Base-by-base conservation (phyloP, 2,888 invertebrate species). In the Drosophila rellima region DNA sequence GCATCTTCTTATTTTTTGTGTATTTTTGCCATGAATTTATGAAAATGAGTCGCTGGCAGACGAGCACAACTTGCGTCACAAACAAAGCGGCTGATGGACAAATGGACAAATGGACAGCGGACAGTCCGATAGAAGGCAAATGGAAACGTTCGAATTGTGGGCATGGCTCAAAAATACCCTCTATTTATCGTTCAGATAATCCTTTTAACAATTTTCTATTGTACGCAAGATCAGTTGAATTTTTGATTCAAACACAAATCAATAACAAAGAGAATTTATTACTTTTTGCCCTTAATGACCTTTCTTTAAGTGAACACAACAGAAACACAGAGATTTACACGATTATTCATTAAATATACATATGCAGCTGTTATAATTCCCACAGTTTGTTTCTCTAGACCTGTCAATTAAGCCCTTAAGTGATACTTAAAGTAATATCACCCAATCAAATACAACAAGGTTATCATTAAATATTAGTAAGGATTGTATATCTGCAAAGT, bases 1-100 rank as follows among this genome's bases (percentile, higher is more conserved):
- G 44, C 26, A 26, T 7, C 7, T 35, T 37, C 42, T 11, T 31
- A 26, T 55, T 33, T 11, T 39, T 40, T 40, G 33, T 50, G 47
- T 47, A 47, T 66, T 67, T 69, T 70, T 74, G 50, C 42, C 70
- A 79, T 82, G 80, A 88, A 88, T 88, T 88, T 89, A 87, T 89
- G 85, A 83, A 88, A 89, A 88, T 89, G 78, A 89, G 87, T 63
- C 64, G 71, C 63, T 65, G 74, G 37, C 69, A 67, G 17, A 51
- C 26, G 50, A 73, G 65, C 63, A n/a, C 59, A 64, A 67, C 69
- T 74, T 81, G 83, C 81, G 73, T 77, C 83, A 71, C 73, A 73
- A 66, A 78, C 62, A 74, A 60, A 74, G 47, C 65, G 59, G 0
- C 62, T 57, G 44, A 64, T 57, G 18, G 57, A n/a, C 70, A 56